A percentile compares a stretch with the other conserved stretches of the same genome.
These are phyloP conservation scores for Heliocidaris tuberculata DNA, from an alignment of 35 echinoderm and acorn worm species.

Conservation along the genomic window DNA sequence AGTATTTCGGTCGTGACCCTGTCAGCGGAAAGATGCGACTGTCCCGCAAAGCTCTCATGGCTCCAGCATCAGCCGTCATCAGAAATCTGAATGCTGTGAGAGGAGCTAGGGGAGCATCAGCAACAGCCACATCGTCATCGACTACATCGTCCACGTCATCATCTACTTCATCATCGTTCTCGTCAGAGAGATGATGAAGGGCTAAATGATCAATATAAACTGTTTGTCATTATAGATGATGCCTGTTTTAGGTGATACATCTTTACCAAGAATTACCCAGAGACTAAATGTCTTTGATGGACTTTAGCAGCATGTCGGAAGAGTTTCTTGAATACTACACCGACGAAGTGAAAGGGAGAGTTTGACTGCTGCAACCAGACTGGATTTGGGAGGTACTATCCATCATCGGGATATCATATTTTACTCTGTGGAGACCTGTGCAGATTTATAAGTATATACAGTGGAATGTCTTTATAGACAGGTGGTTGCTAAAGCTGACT, in stretches of 20 bases:
- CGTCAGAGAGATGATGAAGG: conserved; percentile 30
- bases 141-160: not conserved
- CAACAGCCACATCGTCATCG: not conserved
- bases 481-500: no score
- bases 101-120: not conserved
- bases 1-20: conserved; percentile 95
- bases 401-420: not conserved
- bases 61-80: conserved; percentile 83
- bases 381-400: not conserved
- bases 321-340: not conserved
- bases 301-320: not conserved
- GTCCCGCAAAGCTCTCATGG: conserved; percentile 89
- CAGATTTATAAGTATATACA: not conserved
- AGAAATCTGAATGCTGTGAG: conserved; percentile 70
- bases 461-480: not conserved
- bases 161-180: not conserved
- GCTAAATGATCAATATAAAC: not conserved
- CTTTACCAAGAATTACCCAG: not conserved
- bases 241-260: not conserved
- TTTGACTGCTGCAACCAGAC: not conserved
- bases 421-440: not conserved
- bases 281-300: not conserved
- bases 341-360: not conserved
- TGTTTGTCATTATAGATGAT: not conserved
- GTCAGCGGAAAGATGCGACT: conserved; percentile 92